These are phyloP conservation scores for Macaca mulatta DNA, from an alignment of 2,113 vertebrate species.

Conservation along the genomic window DNA sequence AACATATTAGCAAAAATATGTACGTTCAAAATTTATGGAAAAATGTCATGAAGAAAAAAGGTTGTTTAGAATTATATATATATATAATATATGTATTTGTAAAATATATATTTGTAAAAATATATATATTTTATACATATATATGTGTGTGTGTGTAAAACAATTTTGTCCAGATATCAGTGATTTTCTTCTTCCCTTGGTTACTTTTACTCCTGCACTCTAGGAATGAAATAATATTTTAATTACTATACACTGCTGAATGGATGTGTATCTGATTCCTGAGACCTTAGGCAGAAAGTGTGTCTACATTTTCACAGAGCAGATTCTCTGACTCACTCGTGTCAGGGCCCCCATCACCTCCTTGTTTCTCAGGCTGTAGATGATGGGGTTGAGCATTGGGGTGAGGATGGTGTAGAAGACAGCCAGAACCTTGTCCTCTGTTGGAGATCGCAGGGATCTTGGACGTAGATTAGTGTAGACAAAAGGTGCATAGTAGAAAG, in stretches of 20 bases:
- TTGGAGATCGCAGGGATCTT: not conserved
- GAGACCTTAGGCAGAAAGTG: not conserved
- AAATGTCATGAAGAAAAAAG: not conserved
- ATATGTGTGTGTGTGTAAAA: not conserved
- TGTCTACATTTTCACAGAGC: not conserved
- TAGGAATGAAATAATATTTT: not conserved
- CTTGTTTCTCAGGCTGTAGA: not conserved
- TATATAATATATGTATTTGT: too few relatives aligned
- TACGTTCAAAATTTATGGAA: not conserved
- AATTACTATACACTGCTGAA: not conserved
- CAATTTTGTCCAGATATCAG: not conserved
- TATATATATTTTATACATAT: too few relatives aligned
- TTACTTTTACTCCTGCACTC: not conserved
- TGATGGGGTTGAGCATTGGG: too few relatives aligned
- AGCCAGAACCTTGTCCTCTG: not conserved
- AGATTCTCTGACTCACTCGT: not conserved
- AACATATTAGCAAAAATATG: not conserved
- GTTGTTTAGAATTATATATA: not conserved
- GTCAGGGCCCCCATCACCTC: not conserved
- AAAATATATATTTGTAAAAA: too few relatives aligned
- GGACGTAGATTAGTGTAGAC: not conserved
- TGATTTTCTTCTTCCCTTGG: not conserved
- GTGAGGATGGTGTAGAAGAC: not conserved
- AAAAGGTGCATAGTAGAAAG: slow-evolving; percentile 6
- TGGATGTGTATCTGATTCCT: not conserved